Evolutionary conservation across 2,113 vertebrate genomes (phyloP), one percentile per base, ranked within the genome.

Genomic region (Arenaria interpres): DNA sequence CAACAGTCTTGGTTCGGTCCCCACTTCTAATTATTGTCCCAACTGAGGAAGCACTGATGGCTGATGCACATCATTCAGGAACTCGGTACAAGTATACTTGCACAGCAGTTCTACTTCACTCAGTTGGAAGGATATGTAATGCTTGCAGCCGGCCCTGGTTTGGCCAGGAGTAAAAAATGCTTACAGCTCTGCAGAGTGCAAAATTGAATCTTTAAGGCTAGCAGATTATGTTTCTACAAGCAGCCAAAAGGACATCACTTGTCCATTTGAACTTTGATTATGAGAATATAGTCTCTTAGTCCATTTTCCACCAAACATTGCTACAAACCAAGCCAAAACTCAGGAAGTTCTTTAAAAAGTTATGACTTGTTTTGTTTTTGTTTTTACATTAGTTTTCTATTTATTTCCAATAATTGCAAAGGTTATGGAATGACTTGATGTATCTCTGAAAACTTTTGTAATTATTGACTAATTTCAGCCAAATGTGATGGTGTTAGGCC

Each of bases 11-110:
- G 48, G 35, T 96, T 87, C 77, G 66, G 66, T 66, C 66, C 73
- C 86, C 24, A 5, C 37, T 93, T 89, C 64, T 89, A 93, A 95
- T 93, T 95, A 87, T 73, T 95, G 69, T 89, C 84, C 80, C 89
- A 85, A 45, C 56, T 89, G 77, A 81, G 92, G 91, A 91, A 93
- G 62, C 76, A 50, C 54, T 93, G 83, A 92, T 92, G 0, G 0
- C 56, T 91, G 51, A 75, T 45, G 66, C 80, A 79, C 57, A 35
- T 86, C 76, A 53, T 89, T 85, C 89, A 90, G 84, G 84, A 95
- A 69, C 80, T 90, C 76, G 32, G 35, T 41, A 66, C 2, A 8
- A 93, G 57, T 41, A 60, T 87, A 37, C 45, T 90, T 79, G 48
- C n/a, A 64, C 60, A 85, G 83, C 90, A 84, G 80, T 91, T 92